Evolutionary conservation across 2,797 vertebrate species (phyloP), one percentile per base, ranked within the genome.

Genomic region (Aplochiton taeniatus): DNA sequence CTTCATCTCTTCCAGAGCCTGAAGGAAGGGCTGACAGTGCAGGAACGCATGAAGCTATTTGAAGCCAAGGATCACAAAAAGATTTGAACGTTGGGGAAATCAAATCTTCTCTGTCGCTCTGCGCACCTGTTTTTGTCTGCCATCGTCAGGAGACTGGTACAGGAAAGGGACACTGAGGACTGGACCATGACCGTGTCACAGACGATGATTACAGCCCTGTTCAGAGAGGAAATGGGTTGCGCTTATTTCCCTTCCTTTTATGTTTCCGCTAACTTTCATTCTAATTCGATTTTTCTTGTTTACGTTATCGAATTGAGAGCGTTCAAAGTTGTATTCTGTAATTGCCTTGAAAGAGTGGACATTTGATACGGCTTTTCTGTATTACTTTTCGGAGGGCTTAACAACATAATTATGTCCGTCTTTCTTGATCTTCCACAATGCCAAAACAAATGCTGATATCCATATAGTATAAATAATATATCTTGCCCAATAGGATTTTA

Each of bases 31-130:
- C 90, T 99, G 79, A 98, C 95, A 0, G 95, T 99, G 87, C 98
- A 98, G 87, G 97, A 99, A 76, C 92, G 96, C 83, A 93, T 97
- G 94, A 98, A 98, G 92, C 95, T 98, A 80, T 98, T 98, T 81
- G 95, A 99, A 93, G 93, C 95, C 87, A 97, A 95, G 91, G 95
- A 96, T 92, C 93, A 95, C 89, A 95, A 94, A 90, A 96, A 93
- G 89, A 95, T 96, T 85, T 98, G 70, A 91, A 72, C 8, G 9
- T 52, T 48, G 43, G 58, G 44, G 73, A 63, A 69, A 53, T 53
- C n/a, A 66, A 57, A 45, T 54, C 70, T 76, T 12, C 8, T 59
- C 64, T 56, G 51, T 20, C 53, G 68, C 42, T 49, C 68, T 17
- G 46, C 60, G 44, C 44, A 57, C 68, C 50, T 58, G 31, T 31